These are phyloP conservation scores for Patella caerulea DNA, from an alignment of 2,888 invertebrate species.

Conservation along the genomic window DNA sequence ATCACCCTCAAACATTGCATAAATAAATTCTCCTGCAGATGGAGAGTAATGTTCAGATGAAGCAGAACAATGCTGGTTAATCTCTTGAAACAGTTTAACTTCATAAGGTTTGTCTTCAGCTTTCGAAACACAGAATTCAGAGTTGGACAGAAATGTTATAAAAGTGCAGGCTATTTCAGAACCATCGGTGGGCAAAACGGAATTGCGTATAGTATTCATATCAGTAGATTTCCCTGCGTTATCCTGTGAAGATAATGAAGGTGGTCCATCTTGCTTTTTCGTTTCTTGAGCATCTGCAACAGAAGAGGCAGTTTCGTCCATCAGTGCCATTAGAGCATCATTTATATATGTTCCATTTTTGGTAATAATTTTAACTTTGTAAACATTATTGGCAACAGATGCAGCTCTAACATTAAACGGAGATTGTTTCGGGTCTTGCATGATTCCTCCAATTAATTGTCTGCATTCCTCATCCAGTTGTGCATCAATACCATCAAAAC, in stretches of 20 bases:
- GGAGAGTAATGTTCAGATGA: neutral
- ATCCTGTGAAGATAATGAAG: too few relatives aligned
- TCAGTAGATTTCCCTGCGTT: too few relatives aligned
- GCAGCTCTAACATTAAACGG: conserved; percentile 27
- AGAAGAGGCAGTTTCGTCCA: neutral
- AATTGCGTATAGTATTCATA: too few relatives aligned
- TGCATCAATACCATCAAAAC: conserved; percentile 37
- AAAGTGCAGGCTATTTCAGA: neutral
- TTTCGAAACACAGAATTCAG: conserved; percentile 1
- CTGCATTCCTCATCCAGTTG: conserved; percentile 26
- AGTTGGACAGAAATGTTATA: neutral
- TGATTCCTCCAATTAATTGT: conserved; percentile 30
- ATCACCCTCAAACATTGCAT: conserved; percentile 38
- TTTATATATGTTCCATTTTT: conserved; percentile 17
- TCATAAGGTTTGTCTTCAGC: neutral
- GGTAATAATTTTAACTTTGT: conserved; percentile 23
- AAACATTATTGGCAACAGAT: conserved; percentile 22
- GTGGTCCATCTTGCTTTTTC: neutral
- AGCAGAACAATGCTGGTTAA: neutral
- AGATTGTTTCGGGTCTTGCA: conserved; percentile 27
- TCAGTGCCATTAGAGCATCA: neutral
- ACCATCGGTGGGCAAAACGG: neutral
- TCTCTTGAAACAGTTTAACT: neutral
- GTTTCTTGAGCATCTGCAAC: neutral
- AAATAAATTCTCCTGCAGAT: conserved; percentile 42